phyloP scores from a whole-genome alignment of 2,888 invertebrate genomes.

The Harmothoe impar region DNA sequence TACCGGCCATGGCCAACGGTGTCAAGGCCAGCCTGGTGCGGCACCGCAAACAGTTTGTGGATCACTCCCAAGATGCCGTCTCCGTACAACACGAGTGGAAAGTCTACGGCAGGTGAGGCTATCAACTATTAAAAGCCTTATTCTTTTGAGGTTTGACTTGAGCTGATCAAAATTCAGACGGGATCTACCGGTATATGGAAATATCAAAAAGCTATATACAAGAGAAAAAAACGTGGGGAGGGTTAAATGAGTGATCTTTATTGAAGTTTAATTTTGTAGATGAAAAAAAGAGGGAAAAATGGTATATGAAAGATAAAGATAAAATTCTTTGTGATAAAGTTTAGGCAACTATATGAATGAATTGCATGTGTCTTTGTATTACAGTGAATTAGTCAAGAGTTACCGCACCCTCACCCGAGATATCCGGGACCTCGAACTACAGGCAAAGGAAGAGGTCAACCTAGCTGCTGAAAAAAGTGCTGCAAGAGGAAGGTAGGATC shows the following conservation, averaged over 20 bases:
- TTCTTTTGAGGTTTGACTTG: background rate
- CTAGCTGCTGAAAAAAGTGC: constrained; percentile 72
- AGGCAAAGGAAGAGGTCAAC: constrained; percentile 74
- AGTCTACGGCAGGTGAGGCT: constrained; percentile 66
- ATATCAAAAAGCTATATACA: no score
- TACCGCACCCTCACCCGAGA: constrained; percentile 75
- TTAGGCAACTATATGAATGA: background rate
- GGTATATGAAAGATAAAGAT: no score
- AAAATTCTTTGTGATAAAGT: background rate
- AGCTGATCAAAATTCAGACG: background rate
- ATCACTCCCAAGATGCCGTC: constrained; percentile 71
- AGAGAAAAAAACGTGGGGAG: no score
- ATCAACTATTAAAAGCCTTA: background rate
- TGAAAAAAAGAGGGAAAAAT: no score
- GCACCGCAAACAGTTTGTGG: constrained; percentile 71
- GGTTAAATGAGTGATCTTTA: no score
- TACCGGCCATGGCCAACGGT: constrained; percentile 71
- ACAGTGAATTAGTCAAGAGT: constrained; percentile 77
- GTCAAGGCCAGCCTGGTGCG: constrained; percentile 71
- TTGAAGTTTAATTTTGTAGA: no score
- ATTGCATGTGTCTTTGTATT: constrained; percentile 49
- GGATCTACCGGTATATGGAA: no score
- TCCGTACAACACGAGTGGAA: constrained; percentile 73
- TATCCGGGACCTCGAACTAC: constrained; percentile 75
- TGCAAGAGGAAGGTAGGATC: constrained; percentile 74